Conservation (phyloP, 2,113 vertebrate species). For the Ictidomys tridecemlineatus region DNA sequence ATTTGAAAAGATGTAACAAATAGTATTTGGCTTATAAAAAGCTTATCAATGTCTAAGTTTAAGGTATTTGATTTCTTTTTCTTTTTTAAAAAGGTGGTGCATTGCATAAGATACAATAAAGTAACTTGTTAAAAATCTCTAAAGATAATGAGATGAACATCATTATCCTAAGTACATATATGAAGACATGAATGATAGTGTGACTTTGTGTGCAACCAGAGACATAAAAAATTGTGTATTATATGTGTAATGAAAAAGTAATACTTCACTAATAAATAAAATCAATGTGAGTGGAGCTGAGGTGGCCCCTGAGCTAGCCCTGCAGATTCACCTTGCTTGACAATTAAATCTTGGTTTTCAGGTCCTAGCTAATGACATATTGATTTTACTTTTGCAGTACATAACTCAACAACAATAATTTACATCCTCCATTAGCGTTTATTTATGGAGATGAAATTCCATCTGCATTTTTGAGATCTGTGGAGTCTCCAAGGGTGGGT, state of each 20-base stretch:
- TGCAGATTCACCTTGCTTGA: background rate
- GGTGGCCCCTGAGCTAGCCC: background rate
- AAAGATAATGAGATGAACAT: background rate
- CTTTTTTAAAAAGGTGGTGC: background rate
- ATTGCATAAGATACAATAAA: background rate
- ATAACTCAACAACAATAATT: background rate
- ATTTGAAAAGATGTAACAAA: background rate
- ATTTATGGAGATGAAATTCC: slow-evolving; percentile 2
- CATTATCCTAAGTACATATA: no score
- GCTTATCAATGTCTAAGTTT: background rate
- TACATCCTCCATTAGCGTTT: slow-evolving; percentile 2
- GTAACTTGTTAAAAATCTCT: slow-evolving; percentile 31
- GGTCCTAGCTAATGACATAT: slow-evolving; percentile 33
- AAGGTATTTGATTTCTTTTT: slow-evolving; percentile 16
- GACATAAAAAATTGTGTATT: no score
- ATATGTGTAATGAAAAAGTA: background rate
- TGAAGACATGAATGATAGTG: no score
- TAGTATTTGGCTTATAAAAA: background rate
- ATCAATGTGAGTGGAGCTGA: background rate
- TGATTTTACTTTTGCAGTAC: slow-evolving; percentile 59
- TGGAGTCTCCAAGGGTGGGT: background rate
- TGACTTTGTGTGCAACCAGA: no score
- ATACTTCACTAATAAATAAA: slow-evolving; percentile 39
- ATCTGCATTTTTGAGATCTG: background rate
- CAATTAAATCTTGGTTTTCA: slow-evolving; percentile 37